Evolutionary conservation across 2,797 vertebrate genomes (phyloP), one percentile per base, ranked within the genome.

Genomic region (Heliangelus exortis): DNA sequence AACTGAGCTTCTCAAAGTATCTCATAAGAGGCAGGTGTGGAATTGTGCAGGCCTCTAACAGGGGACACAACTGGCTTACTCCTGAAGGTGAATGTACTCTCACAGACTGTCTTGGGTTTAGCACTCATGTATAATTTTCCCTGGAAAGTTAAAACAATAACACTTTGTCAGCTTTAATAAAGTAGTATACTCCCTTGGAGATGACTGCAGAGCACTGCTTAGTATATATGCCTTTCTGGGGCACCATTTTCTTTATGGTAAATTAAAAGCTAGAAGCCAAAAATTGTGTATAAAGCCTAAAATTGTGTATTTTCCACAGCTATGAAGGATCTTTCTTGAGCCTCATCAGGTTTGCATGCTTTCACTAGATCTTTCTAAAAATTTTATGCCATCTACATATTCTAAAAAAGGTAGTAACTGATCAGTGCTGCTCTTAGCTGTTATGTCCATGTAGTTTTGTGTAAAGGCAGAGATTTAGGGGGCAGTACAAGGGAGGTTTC

Each of bases 101-200:
- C 39, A 17, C 4, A 74, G 48, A 34, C 73, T 76, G 75, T 65
- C 47, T 66, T 78, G 87, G 67, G 51, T n/a, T 87, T 87, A 87
- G 67, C 84, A 93, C 34, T 61, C n/a, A 8, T n/a, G 23, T 69
- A 9, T 76, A 19, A 78, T 91, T 91, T 89, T 89, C 89, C 75
- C 84, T 82, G 53, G 75, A 76, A 91, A 82, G 82, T 8, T 93
- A 84, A 78, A 95, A 78, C 47, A 65, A 10, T 84, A 92, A 73
- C 51, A 91, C 55, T 78, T 84, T 82, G 75, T 48, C 71, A 73
- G 55, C 75, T 91, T 87, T 66, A 89, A 39, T 87, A 51, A 76
- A 93, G 54, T 43, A 50, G 31, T 36, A 50, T 65, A 47, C 26
- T 89, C 62, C 57, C 43, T 65, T 82, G 78, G 82, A 95, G 79